Base-by-base conservation (phyloP, 1,140 invertebrate genomes). In the Kradibia gibbosae region DNA sequence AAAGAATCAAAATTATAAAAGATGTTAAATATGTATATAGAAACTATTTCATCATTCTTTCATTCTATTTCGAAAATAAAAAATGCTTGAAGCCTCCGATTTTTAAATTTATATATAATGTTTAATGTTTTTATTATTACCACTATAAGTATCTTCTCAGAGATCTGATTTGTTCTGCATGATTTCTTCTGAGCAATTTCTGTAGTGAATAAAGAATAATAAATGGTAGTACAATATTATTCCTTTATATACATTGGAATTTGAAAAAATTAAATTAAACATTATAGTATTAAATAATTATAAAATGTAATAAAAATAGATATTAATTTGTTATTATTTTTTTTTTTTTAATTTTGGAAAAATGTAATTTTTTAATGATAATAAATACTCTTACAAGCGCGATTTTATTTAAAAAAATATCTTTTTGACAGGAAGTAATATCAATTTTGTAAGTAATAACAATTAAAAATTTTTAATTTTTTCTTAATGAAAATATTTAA, bases 101-200 rank as follows among this genome's bases (percentile, higher is more conserved):
- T 13, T 42, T 57, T 70, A 36, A 50, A 28, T 31, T 74, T 50
- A 25, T 50, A 36, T n/a, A 39, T 65, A 31, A 60, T 11, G 17
- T 60, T 73, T n/a, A 36, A 25, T 48, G 36, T 28, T 36, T 55
- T 79, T 45, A 67, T 55, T 71, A 42, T 71, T 53, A 36, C n/a
- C 36, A 36, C 60, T 77, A 25, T 28, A 15, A 34, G 60, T 53
- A 50, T 80, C 73, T 79, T 81, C 78, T 89, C 83, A 90, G 84
- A 86, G 77, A 74, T 90, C 88, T 55, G 87, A 86, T 82, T 87
- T 88, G 72, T 87, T 87, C 77, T 89, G 85, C 85, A 90, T 83
- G 57, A 87, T 85, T 78, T 86, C 89, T 62, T 88, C 86, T 71
- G 89, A 90, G 85, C 85, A 87, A 87, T 88, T 90, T 90, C 89